Base-by-base conservation (phyloP, 1,140 invertebrate species). In the Drosophila bocki region DNA sequence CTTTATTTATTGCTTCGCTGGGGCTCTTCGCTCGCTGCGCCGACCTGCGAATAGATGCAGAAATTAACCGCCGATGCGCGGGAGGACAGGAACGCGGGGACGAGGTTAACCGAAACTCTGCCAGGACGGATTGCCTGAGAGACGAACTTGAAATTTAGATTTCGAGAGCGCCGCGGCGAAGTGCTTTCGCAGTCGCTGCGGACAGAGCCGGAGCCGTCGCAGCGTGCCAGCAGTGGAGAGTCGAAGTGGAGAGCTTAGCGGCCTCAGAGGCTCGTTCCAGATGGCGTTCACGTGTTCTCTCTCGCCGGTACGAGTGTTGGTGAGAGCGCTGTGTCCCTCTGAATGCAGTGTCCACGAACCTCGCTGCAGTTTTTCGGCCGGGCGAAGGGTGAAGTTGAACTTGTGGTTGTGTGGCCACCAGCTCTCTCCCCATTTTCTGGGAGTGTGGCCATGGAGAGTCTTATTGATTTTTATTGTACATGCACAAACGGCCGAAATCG, bases 61-160 rank as follows among this genome's bases (percentile, higher is more conserved):
- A 68, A 69, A 83, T 75, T 65, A 79, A 71, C 71, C 19, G 51
- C 33, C 64, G 47, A 45, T 19, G 35, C 44, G 42, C 42, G 45
- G 51, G 35, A 17, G 29, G n/a, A 37, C 19, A 33, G 60, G 3
- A 54, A 7, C 3, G 22, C 17, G n/a, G 50, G 7, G 12, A 8
- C 37, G 59, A 53, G 70, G 67, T 61, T 67, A 47, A 35, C 60
- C 45, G 47, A 64, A 72, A 60, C 72, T 68, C 69, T 76, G 60
- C 29, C 64, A 42, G 65, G 80, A 76, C 78, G 69, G 78, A 77
- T 77, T 78, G 63, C 68, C 68, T 41, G 63, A 65, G 67, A 85
- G 82, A 84, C 84, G 85, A 88, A 88, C 85, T 88, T 88, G 85
- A 88, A 88, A 88, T 88, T 88, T 88, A 88, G 84, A 88, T 88